Evolutionary conservation across 2,113 vertebrate species (phyloP).

Genomic region (Apistogramma diplotaenia): DNA sequence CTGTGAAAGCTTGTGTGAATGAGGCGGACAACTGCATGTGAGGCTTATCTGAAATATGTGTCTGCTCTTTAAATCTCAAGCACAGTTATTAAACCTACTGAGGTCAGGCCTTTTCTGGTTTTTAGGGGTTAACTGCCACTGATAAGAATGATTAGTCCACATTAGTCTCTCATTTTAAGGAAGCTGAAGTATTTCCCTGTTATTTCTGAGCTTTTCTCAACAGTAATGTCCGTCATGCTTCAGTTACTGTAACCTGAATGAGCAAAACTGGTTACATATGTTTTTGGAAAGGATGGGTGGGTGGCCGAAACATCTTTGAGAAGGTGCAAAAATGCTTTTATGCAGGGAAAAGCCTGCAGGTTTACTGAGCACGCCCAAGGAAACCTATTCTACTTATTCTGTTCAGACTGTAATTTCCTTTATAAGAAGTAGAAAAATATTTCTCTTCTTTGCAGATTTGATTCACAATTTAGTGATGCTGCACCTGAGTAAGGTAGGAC

Average conservation of each 20-base stretch:
- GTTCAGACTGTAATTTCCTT: background rate
- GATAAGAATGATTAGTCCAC: background rate
- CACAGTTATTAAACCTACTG: background rate
- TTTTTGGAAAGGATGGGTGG: background rate
- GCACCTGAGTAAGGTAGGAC: conserved; percentile 74
- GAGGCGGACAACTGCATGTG: background rate
- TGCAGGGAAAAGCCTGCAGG: too few species aligned
- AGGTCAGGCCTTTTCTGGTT: background rate
- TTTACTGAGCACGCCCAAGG: background rate
- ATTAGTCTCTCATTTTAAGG: background rate
- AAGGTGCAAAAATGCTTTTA: background rate
- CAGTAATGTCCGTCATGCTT: background rate
- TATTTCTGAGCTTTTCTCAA: background rate
- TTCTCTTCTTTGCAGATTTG: conserved; percentile 9
- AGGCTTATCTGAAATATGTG: background rate
- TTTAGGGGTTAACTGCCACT: background rate
- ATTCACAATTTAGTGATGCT: conserved; percentile 60
- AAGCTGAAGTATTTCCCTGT: background rate
- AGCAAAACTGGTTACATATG: background rate
- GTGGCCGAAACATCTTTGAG: background rate
- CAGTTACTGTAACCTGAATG: background rate
- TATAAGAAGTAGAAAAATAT: background rate
- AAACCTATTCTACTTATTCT: too few species aligned
- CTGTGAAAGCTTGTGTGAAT: background rate
- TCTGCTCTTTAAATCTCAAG: background rate